These are phyloP conservation scores for Drosophila subquinaria DNA, from an alignment of 2,888 invertebrate genomes.

Conservation along the genomic window DNA sequence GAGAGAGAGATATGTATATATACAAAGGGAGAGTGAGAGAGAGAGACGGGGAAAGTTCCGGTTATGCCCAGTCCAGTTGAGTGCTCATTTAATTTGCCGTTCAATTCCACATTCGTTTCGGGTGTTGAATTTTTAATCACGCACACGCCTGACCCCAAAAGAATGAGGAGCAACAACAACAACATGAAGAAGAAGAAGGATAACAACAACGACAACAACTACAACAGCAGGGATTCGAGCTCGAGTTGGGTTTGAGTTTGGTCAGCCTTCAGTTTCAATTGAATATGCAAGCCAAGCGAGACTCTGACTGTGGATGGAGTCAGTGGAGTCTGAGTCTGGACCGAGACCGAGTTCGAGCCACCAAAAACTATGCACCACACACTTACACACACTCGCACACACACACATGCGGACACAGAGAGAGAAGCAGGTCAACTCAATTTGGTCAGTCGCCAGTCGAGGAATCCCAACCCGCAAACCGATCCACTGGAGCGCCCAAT, in stretches of 20 bases:
- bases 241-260: conserved; percentile 11
- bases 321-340: conserved; percentile 8
- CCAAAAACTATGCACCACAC: conserved; percentile 60
- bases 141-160: conserved; percentile 69
- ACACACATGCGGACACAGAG: conserved; percentile 18
- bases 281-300: conserved; percentile 68
- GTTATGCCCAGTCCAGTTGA: conserved; percentile 34
- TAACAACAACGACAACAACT: not conserved
- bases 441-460: conserved; percentile 66
- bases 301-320: conserved; percentile 16
- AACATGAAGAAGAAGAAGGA: conserved; percentile 7
- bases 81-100: conserved; percentile 82
- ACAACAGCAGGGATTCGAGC: conserved; percentile 7
- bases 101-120: conserved; percentile 83
- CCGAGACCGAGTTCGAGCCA: conserved; percentile 41
- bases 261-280: conserved; percentile 51
- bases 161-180: conserved; percentile 7
- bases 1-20: not conserved
- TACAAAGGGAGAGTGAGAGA: not conserved
- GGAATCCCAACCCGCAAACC: conserved; percentile 40
- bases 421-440: conserved; percentile 80
- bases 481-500: conserved; percentile 54
- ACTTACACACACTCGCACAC: conserved; percentile 17
- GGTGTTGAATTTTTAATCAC: conserved; percentile 84
- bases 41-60: conserved; percentile 20